A percentile compares a stretch with the other conserved stretches of the same genome.
Evolutionary conservation across 2,797 vertebrate species (phyloP).

Genomic region (Acropternis orthonyx): DNA sequence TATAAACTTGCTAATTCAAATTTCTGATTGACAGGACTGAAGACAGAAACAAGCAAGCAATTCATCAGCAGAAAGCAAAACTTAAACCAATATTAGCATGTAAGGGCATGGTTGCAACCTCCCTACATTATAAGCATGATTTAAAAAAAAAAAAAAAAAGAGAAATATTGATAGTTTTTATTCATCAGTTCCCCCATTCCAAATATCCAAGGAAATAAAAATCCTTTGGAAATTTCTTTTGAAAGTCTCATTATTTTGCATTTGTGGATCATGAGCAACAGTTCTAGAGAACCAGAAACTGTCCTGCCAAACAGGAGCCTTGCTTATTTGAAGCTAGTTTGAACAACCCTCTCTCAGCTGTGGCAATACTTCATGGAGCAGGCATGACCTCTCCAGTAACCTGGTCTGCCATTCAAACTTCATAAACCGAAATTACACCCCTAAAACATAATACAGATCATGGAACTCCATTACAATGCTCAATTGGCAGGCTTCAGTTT

Average conservation of each 20-base stretch:
- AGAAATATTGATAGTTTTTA: background rate
- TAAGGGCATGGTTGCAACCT: background rate
- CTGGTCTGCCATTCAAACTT: background rate
- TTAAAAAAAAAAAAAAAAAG: accelerated
- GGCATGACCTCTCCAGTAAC: background rate
- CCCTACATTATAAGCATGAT: background rate
- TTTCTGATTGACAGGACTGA: background rate
- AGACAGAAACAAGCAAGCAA: background rate
- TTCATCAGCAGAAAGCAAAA: background rate
- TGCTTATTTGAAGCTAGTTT: background rate
- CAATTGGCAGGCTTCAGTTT: accelerated
- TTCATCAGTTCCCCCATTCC: accelerated
- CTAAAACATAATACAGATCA: background rate
- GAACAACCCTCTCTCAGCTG: background rate
- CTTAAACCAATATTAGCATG: background rate
- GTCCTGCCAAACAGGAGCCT: background rate
- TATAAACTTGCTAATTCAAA: background rate
- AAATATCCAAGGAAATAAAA: background rate
- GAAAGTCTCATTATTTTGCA: background rate
- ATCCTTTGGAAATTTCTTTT: background rate
- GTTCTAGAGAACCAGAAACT: background rate
- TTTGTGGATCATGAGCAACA: background rate
- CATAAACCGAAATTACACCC: background rate
- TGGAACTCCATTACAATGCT: background rate
- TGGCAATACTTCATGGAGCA: background rate